Evolutionary conservation across 2,888 invertebrate genomes (phyloP).

Genomic region (Gortyna flavago): DNA sequence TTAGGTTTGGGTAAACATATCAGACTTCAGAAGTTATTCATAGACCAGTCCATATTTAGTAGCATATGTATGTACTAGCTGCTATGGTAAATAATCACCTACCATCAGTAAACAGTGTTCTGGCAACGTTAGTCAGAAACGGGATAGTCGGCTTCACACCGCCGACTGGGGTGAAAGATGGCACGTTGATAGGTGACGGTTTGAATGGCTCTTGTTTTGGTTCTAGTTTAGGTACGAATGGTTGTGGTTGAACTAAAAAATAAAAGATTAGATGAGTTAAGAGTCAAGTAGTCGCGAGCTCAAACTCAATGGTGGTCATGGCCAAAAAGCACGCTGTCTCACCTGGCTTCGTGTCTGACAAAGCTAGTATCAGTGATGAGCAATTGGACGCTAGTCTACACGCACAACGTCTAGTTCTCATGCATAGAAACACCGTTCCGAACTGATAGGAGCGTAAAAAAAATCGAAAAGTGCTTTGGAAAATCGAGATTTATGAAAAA

Average conservation of each 20-base stretch:
- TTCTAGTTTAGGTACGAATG: constrained; percentile 58
- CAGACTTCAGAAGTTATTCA: neutral
- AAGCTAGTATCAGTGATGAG: no score
- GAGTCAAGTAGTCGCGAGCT: no score
- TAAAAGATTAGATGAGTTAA: neutral
- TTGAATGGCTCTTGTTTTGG: constrained; percentile 68
- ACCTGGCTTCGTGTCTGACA: no score
- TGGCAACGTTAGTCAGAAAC: constrained; percentile 71
- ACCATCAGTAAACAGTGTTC: constrained; percentile 84
- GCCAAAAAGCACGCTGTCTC: no score
- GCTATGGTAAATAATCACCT: constrained; percentile 54
- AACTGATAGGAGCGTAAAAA: no score
- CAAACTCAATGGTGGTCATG: no score
- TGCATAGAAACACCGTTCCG: no score
- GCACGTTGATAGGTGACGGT: constrained; percentile 65
- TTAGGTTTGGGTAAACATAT: neutral
- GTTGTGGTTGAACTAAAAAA: constrained; percentile 42
- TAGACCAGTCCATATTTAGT: neutral
- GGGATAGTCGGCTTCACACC: constrained; percentile 70
- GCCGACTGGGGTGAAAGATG: constrained; percentile 73
- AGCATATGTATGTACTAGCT: neutral
- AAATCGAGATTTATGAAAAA: no score
- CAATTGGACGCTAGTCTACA: no score
- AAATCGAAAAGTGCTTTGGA: no score
- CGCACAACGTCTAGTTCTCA: no score